Evolutionary conservation across 2,797 vertebrate genomes (phyloP), one percentile per base, ranked within the genome.

Genomic region (Fistularia commersonii): DNA sequence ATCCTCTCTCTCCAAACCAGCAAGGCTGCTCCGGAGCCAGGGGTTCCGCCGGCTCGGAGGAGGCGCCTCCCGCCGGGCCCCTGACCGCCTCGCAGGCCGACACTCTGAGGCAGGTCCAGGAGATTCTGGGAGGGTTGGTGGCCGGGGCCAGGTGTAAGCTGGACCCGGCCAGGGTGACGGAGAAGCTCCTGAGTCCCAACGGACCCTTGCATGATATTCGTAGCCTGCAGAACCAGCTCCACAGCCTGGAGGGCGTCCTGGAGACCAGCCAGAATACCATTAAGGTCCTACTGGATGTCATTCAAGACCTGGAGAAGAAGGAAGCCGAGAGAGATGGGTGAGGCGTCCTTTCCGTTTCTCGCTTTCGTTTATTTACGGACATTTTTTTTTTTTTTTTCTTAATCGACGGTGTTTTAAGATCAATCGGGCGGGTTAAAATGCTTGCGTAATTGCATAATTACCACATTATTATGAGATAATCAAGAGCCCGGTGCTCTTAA

Each of bases 251-350:
- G 74, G 92, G 92, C 38, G 92, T 93, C 61, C 85, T 94, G 87
- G 92, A 94, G 80, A 93, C 92, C 66, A 94, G 93, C 88, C 93
- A 94, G 79, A 92, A 94, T 71, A 93, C 93, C 75, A 94, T 94
- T 72, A 91, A 92, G 54, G 86, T 94, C 68, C 89, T 94, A 74
- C 88, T 94, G 83, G 93, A 92, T 6, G 92, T 94, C 71, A 94
- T 94, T 86, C 93, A 94, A 89, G 93, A 94, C 84, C 87, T 94
- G 74, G 93, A 94, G 82, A 93, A 92, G 88, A 93, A 93, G 79
- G 93, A 94, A 71, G 92, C 93, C 0, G 91, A 92, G 74, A 77
- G 90, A 77, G 93, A 93, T 0, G 92, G 93, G 93, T 94, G 87
- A 93, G 93, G 55, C 45, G 50, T 46, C 65, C 36, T 69, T 76